A percentile compares a stretch with the other conserved stretches of the same genome.
These are phyloP conservation scores for Chaetops frenatus DNA, from an alignment of 2,113 vertebrate species.

Conservation along the genomic window DNA sequence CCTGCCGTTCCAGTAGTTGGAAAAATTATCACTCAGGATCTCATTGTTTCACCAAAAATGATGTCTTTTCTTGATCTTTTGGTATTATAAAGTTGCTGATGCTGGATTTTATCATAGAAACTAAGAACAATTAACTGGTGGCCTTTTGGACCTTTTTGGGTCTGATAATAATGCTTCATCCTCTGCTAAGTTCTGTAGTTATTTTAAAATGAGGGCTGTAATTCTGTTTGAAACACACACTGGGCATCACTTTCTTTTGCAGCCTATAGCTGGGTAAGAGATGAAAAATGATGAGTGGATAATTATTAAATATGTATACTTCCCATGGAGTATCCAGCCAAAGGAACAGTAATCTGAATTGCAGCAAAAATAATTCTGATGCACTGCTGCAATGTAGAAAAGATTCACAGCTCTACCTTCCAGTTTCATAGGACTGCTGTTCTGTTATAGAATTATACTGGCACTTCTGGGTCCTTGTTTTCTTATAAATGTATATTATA, in stretches of 20 bases:
- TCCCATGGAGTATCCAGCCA: neutral
- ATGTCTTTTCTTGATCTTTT: neutral
- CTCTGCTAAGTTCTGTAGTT: neutral
- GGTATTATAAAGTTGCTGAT: constrained; percentile 8
- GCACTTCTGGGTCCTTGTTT: constrained; percentile 63
- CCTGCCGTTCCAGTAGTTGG: neutral
- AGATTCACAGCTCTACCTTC: constrained; percentile 58
- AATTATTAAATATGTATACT: constrained; percentile 28
- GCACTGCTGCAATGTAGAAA: constrained; percentile 54
- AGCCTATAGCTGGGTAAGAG: neutral
- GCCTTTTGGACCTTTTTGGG: neutral
- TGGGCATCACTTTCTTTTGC: neutral
- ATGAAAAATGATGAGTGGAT: neutral
- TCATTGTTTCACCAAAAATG: constrained; percentile 6
- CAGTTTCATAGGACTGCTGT: constrained; percentile 28
- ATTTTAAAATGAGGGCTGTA: neutral
- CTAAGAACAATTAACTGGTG: neutral
- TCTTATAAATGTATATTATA: constrained; percentile 73
- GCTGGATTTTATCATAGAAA: neutral
- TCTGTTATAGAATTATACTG: constrained; percentile 63
- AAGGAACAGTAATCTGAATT: constrained; percentile 50
- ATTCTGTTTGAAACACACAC: neutral
- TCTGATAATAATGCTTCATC: neutral
- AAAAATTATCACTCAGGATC: neutral
- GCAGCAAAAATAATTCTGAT: constrained; percentile 67